Evolutionary conservation across 2,888 invertebrate species (phyloP).

Genomic region (Campaea margaritaria): DNA sequence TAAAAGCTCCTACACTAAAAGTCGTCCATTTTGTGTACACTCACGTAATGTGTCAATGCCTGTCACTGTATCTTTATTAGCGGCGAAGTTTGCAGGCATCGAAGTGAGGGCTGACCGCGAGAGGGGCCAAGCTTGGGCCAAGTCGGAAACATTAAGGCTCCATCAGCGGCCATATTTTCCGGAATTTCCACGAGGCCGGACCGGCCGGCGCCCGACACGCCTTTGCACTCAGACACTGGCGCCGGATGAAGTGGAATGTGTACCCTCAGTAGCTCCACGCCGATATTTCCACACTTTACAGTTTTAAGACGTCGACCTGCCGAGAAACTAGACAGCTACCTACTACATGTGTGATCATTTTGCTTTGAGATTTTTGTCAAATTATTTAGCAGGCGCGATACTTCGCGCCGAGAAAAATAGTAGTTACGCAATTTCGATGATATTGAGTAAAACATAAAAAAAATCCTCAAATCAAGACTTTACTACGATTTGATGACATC

Average conservation of each 20-base stretch:
- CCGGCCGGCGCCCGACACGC: conserved; percentile 77
- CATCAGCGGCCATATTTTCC: conserved; percentile 82
- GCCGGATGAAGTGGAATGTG: conserved; percentile 73
- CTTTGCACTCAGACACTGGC: conserved; percentile 81
- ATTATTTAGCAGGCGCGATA: not conserved
- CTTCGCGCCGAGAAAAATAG: not conserved
- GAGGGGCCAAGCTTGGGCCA: conserved; percentile 56
- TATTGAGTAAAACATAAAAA: conserved; percentile 6
- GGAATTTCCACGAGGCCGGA: conserved; percentile 78
- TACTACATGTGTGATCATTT: conserved; percentile 10
- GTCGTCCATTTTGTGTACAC: conserved; percentile 33
- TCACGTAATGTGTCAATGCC: conserved; percentile 44
- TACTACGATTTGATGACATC: conserved; percentile 23
- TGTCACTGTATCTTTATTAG: conserved; percentile 59
- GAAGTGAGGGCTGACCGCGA: conserved; percentile 74
- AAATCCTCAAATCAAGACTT: conserved; percentile 23
- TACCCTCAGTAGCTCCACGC: conserved; percentile 64
- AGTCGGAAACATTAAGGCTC: conserved; percentile 83
- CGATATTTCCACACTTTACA: conserved; percentile 72
- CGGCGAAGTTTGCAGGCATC: conserved; percentile 64
- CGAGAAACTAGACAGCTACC: conserved; percentile 3
- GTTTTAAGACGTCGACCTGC: conserved; percentile 56
- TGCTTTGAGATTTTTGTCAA: not conserved
- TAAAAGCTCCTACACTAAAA: conserved; percentile 31
- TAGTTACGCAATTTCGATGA: not conserved